phyloP scores from a whole-genome alignment of 53 echinoderm and acorn worm species.

The Mesocentrotus franciscanus region DNA sequence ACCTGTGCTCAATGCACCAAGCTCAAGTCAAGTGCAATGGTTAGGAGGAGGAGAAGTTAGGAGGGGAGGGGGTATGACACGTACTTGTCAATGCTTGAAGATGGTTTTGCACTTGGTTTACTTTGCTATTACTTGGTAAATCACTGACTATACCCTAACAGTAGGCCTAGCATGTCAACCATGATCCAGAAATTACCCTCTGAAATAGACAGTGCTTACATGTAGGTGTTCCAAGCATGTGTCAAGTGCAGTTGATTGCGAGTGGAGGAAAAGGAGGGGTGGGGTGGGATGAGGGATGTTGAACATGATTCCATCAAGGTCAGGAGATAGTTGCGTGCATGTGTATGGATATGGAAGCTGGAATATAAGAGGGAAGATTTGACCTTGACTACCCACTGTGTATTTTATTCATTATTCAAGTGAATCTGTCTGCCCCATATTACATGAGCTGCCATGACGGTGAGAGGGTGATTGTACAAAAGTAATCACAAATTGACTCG shows the following conservation, averaged over 20 bases:
- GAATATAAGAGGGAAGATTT: background rate
- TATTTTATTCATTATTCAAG: background rate
- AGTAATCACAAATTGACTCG: too few species aligned
- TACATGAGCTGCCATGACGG: too few species aligned
- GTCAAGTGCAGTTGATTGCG: background rate
- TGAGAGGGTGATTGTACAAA: too few species aligned
- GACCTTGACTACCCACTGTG: background rate
- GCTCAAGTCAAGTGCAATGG: background rate
- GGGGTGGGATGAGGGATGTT: background rate
- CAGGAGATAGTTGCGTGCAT: background rate
- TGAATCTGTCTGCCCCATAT: background rate
- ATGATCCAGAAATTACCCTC: background rate
- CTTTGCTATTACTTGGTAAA: too few species aligned
- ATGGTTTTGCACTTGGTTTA: too few species aligned
- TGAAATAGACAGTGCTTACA: background rate
- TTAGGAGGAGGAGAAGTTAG: background rate
- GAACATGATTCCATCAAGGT: background rate
- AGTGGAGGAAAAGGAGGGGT: background rate
- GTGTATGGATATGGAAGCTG: too few species aligned
- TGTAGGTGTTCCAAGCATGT: background rate
- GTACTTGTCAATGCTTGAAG: background rate
- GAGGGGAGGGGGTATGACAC: background rate
- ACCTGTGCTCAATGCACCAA: background rate
- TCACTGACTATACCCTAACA: background rate
- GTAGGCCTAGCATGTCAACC: background rate